These are phyloP conservation scores for Podarcis cretensis DNA, from an alignment of 2,113 vertebrate genomes.

Conservation along the genomic window DNA sequence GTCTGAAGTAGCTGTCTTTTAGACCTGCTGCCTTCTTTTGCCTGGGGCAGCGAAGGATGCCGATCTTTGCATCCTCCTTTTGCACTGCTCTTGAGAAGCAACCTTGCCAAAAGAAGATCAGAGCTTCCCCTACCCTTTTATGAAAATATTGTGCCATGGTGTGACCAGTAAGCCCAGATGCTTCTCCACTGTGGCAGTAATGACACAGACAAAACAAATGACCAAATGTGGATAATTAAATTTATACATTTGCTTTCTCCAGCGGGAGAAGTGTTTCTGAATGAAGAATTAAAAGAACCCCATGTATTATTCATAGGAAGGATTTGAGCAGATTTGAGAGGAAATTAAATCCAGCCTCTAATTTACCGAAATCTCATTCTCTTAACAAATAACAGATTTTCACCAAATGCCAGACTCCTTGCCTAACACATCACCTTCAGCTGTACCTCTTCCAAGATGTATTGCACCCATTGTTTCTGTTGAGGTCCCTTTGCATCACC, in stretches of 20 bases:
- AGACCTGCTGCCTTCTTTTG: background rate
- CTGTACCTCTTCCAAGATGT: background rate
- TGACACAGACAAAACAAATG: slow-evolving; percentile 1
- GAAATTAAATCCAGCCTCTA: slow-evolving; percentile 3
- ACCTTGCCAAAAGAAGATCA: background rate
- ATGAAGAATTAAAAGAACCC: slow-evolving; percentile 19
- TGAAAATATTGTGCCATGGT: too few species aligned
- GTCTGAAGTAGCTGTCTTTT: background rate
- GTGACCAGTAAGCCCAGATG: background rate
- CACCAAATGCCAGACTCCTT: background rate
- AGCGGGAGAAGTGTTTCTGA: slow-evolving; percentile 35
- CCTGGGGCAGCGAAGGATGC: too few species aligned
- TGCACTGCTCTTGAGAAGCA: background rate
- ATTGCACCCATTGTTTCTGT: too few species aligned
- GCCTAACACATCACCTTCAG: background rate
- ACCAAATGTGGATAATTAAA: slow-evolving; percentile 21
- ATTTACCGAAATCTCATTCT: background rate
- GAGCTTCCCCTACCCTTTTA: background rate
- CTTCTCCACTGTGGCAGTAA: background rate
- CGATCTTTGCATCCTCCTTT: background rate
- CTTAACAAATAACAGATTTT: background rate
- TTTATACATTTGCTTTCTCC: slow-evolving; percentile 25
- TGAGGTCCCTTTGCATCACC: background rate
- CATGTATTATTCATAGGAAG: slow-evolving; percentile 2
- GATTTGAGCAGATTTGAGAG: background rate